Conservation (phyloP, 92 coral and sea anemone species). For the Heteractis magnifica region DNA sequence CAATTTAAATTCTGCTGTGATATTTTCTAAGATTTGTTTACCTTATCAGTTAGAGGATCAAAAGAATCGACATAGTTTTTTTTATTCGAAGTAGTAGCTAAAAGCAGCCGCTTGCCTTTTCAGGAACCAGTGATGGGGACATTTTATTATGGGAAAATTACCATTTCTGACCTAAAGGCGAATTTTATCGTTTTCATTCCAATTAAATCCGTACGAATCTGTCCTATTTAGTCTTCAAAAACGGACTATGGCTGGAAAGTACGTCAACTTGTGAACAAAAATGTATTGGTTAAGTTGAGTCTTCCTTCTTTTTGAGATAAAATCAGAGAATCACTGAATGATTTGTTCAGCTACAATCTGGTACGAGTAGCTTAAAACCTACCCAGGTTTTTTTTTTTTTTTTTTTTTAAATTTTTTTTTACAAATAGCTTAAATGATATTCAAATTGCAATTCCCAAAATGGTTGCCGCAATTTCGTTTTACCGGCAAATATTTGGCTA, state of each 20-base stretch:
- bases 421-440: conserved; percentile 6
- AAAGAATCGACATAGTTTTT: conserved; percentile 28
- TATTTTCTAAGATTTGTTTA: conserved; percentile 26
- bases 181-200: neutral
- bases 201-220: neutral
- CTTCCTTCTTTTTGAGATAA: neutral
- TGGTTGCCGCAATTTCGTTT: conserved; percentile 25
- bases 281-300: conserved; percentile 7
- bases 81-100: conserved; percentile 12
- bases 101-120: conserved; percentile 29
- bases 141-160: conserved; percentile 2
- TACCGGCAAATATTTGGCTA: conserved; percentile 37
- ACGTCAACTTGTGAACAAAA: conserved; percentile 14
- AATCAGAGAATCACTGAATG: neutral
- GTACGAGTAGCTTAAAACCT: neutral
- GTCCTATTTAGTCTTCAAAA: conserved; percentile 1
- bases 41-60: conserved; percentile 33
- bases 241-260: conserved; percentile 11
- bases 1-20: conserved; percentile 1
- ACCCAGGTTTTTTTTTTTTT: neutral
- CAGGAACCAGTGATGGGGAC: conserved; percentile 14
- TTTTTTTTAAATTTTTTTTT: neutral
- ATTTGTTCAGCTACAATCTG: neutral
- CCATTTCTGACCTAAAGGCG: conserved; percentile 18
- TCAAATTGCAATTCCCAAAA: conserved; percentile 15